A percentile compares a stretch with the other conserved stretches of the same genome.
These are phyloP conservation scores for Peromyscus attwateri DNA, from an alignment of 2,797 vertebrate species.

Conservation along the genomic window DNA sequence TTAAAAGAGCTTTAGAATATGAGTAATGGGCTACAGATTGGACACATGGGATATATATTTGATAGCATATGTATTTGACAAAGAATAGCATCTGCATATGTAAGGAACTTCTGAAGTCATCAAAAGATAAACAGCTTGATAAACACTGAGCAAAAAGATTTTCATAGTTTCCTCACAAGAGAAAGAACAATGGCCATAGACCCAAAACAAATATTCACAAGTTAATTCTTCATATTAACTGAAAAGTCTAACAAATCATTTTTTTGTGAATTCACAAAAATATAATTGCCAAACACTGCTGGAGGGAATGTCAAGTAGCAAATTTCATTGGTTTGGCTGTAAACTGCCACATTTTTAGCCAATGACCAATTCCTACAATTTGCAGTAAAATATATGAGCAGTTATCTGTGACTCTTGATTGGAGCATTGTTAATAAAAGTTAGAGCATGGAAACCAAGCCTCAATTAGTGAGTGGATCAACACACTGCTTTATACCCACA, in stretches of 20 bases:
- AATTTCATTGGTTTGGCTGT: neutral
- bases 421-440: neutral
- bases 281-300: neutral
- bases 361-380: neutral
- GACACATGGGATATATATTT: neutral
- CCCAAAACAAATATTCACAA: neutral
- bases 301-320: neutral
- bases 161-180: neutral
- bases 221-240: neutral
- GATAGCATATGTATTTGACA: neutral
- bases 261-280: neutral
- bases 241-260: neutral
- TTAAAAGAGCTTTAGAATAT: conserved; percentile 6
- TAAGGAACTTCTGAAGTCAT: neutral
- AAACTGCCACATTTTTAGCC: neutral
- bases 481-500: neutral
- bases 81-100: neutral
- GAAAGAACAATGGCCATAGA: neutral
- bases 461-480: neutral
- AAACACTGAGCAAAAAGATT: neutral
- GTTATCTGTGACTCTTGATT: neutral
- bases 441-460: neutral
- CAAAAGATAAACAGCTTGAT: neutral
- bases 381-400: neutral
- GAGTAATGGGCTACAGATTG: neutral